Evolutionary conservation across 2,888 invertebrate genomes (phyloP).

Genomic region (Eilema caniola): DNA sequence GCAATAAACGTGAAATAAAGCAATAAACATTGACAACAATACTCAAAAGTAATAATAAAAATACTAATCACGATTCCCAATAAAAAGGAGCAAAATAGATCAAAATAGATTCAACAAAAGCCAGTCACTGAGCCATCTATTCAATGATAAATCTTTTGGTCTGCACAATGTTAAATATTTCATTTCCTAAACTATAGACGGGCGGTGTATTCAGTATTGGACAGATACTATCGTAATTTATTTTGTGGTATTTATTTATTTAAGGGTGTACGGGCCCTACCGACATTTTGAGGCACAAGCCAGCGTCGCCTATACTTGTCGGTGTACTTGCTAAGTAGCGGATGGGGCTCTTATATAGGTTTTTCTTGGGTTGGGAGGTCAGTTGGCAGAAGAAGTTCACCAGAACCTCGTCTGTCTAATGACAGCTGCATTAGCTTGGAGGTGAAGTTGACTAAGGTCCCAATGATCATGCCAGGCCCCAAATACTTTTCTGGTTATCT

Average conservation of each 20-base stretch:
- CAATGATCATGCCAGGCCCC: no score
- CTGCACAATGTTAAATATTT: background rate
- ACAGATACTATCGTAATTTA: background rate
- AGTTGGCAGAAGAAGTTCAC: no score
- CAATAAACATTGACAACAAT: background rate
- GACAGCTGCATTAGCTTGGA: no score
- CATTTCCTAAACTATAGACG: background rate
- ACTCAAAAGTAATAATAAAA: background rate
- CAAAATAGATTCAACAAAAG: background rate
- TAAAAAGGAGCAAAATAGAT: background rate
- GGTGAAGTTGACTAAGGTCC: no score
- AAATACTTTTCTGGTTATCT: no score
- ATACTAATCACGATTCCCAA: background rate
- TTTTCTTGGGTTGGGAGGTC: no score
- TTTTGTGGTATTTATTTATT: background rate
- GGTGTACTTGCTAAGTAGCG: no score
- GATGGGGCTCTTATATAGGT: no score
- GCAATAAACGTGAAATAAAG: background rate
- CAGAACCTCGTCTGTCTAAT: no score
- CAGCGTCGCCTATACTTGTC: no score
- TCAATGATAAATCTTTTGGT: conserved; percentile 5
- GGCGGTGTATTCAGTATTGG: background rate
- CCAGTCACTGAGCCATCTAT: background rate
- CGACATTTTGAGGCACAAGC: no score
- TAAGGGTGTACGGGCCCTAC: no score